Conservation (phyloP, 2,113 vertebrate species). For the Pachycephala philippinensis region DNA sequence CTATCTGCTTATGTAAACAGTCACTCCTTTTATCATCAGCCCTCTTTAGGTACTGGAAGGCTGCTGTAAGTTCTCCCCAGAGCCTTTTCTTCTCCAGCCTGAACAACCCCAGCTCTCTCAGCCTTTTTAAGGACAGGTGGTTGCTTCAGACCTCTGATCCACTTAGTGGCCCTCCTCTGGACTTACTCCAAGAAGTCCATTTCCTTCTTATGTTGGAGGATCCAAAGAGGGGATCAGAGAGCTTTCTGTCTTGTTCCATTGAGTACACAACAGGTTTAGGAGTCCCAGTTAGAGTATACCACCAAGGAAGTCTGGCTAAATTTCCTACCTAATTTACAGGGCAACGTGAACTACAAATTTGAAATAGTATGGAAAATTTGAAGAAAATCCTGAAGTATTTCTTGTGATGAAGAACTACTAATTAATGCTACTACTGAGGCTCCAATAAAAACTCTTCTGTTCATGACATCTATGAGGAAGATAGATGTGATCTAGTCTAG, state of each 20-base stretch:
- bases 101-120: not conserved
- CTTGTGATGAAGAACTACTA: not conserved
- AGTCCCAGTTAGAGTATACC: not conserved
- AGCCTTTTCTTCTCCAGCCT: not conserved
- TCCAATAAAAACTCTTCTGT: not conserved
- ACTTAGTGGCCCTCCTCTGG: not conserved
- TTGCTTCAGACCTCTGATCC: not conserved
- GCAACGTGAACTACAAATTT: not conserved
- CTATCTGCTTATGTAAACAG: not conserved
- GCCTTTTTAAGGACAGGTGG: not conserved
- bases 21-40: not conserved
- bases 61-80: not conserved
- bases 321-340: not conserved
- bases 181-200: not conserved
- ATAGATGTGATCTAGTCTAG: not conserved
- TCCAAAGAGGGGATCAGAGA: not conserved
- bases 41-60: too few species aligned
- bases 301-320: not conserved
- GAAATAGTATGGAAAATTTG: not conserved
- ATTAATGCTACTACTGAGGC: not conserved
- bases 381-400: not conserved
- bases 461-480: not conserved
- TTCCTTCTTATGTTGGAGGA: not conserved
- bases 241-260: not conserved
- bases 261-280: not conserved